A percentile compares a stretch with the other conserved stretches of the same genome.
phyloP scores from a whole-genome alignment of 2,888 invertebrate genomes.

The Microchrysa polita region DNA sequence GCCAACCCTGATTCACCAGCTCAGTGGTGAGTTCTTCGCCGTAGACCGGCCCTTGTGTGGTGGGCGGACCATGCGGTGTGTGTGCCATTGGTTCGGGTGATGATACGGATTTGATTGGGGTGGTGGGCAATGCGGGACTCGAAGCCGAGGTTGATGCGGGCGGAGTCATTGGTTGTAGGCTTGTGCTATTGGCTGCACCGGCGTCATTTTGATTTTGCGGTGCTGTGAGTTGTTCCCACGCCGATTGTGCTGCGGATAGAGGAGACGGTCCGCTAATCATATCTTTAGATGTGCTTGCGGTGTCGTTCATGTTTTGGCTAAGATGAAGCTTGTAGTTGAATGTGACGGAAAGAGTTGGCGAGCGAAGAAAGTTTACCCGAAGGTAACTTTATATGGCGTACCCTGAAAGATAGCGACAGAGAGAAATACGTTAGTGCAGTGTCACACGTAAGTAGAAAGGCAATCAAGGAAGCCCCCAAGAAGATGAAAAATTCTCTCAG shows the following conservation, averaged over 20 bases:
- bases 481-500: no score
- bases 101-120: constrained; percentile 60
- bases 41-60: constrained; percentile 56
- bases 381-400: neutral
- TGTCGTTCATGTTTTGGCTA: constrained; percentile 55
- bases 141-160: constrained; percentile 53
- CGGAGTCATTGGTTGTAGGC: constrained; percentile 34
- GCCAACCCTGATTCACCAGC: constrained; percentile 87
- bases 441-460: no score
- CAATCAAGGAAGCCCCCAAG: no score
- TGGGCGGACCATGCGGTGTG: constrained; percentile 62
- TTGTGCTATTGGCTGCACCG: constrained; percentile 50
- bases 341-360: neutral
- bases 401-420: no score
- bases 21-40: constrained; percentile 64
- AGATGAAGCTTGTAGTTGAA: neutral
- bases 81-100: constrained; percentile 60
- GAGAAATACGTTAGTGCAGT: no score
- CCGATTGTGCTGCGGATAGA: constrained; percentile 57
- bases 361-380: neutral
- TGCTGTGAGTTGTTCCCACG: constrained; percentile 64
- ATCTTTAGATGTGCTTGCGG: constrained; percentile 54
- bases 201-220: constrained; percentile 55
- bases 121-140: constrained; percentile 61
- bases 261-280: constrained; percentile 45